Conservation (phyloP, 2,888 invertebrate genomes). For the Drosophila sordidapex region DNA sequence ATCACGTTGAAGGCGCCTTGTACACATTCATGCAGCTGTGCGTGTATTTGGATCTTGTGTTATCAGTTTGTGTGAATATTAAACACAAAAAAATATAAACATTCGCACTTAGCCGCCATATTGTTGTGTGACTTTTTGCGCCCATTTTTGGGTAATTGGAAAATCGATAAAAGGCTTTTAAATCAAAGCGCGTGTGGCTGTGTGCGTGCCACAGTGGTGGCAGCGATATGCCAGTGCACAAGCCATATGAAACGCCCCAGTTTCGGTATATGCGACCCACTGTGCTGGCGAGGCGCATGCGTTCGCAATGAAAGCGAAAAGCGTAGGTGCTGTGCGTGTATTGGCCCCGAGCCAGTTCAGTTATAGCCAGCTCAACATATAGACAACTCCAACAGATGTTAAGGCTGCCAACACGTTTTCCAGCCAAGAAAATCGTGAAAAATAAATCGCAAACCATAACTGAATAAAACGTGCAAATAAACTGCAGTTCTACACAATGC, state of each 20-base stretch:
- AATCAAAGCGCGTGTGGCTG: slow-evolving; percentile 24
- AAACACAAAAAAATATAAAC: slow-evolving; percentile 16
- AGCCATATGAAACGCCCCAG: slow-evolving; percentile 6
- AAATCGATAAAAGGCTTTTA: slow-evolving; percentile 66
- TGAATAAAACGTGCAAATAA: slow-evolving; percentile 6
- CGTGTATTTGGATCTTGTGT: slow-evolving; percentile 13
- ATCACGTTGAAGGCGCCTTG: background rate
- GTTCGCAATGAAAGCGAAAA: slow-evolving; percentile 71
- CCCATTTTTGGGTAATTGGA: slow-evolving; percentile 41
- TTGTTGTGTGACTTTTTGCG: slow-evolving; percentile 46
- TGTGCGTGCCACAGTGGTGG: slow-evolving; percentile 52
- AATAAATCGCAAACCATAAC: slow-evolving; percentile 11
- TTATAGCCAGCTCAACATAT: slow-evolving; percentile 75
- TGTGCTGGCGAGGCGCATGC: slow-evolving; percentile 63
- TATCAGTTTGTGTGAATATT: slow-evolving; percentile 29
- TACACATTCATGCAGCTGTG: background rate
- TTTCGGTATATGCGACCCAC: slow-evolving; percentile 27
- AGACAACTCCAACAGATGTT: slow-evolving; percentile 77
- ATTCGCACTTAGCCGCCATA: slow-evolving; percentile 2
- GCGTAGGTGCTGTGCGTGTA: slow-evolving; percentile 63
- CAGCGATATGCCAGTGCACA: no score
- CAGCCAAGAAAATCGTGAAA: slow-evolving; percentile 45
- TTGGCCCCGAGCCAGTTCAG: slow-evolving; percentile 63
- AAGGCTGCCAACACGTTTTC: slow-evolving; percentile 31
- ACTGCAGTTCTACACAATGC: slow-evolving; percentile 34